Conservation (phyloP, 2,888 invertebrate species). For the Eurytoma adleriae region DNA sequence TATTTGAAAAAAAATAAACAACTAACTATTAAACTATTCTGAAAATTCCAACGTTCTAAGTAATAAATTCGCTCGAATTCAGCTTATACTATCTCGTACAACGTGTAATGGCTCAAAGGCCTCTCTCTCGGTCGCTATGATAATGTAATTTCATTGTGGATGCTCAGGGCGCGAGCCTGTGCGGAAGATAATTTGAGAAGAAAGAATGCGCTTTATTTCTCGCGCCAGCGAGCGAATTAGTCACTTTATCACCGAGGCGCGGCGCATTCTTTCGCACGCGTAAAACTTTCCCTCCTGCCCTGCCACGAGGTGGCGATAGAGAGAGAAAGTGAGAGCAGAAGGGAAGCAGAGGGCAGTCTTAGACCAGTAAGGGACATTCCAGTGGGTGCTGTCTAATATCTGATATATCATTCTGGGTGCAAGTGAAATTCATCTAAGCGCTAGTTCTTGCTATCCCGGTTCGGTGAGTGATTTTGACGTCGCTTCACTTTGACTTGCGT, state of each 20-base stretch:
- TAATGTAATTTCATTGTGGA: slow-evolving; percentile 50
- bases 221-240: slow-evolving; percentile 2
- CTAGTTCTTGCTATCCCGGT: background rate
- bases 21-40: background rate
- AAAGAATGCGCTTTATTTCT: slow-evolving; percentile 50
- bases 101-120: slow-evolving; percentile 8
- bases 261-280: slow-evolving; percentile 25
- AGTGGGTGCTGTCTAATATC: background rate
- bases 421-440: slow-evolving; percentile 1
- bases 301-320: background rate
- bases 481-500: slow-evolving; percentile 26
- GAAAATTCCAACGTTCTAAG: background rate
- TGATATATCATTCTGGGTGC: slow-evolving; percentile 22
- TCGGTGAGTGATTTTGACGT: too few relatives aligned
- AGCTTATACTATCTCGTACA: background rate
- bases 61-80: slow-evolving; percentile 31
- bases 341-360: slow-evolving; percentile 18
- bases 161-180: background rate
- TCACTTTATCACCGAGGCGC: slow-evolving; percentile 19
- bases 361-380: background rate
- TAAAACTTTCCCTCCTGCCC: slow-evolving; percentile 15
- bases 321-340: slow-evolving; percentile 2
- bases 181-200: slow-evolving; percentile 30
- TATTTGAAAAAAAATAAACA: too few relatives aligned
- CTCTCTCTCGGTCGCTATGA: slow-evolving; percentile 31